Conservation (phyloP, 2,113 vertebrate species). For the Semicossyphus pulcher region DNA sequence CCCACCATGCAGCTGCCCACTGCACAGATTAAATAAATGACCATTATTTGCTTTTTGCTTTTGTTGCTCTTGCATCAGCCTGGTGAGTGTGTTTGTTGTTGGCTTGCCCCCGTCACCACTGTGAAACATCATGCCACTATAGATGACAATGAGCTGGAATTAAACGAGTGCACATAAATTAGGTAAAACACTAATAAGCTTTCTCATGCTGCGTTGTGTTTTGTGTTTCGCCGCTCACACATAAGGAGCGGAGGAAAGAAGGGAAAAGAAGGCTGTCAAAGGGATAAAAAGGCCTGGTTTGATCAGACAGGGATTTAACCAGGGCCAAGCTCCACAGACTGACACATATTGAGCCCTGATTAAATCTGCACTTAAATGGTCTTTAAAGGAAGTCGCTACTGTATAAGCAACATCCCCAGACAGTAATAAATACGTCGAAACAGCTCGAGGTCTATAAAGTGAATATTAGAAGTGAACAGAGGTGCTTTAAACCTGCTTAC, state of each 20-base stretch:
- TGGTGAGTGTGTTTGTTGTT: neutral
- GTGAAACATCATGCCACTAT: neutral
- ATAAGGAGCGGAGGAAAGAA: too few relatives aligned
- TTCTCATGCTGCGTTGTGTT: neutral
- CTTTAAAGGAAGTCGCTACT: constrained; percentile 53
- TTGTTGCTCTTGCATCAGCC: neutral
- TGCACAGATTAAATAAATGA: too few relatives aligned
- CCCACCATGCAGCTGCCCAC: too few relatives aligned
- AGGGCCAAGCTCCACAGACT: constrained; percentile 18
- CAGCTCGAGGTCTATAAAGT: too few relatives aligned
- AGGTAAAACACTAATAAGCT: neutral
- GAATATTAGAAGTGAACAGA: too few relatives aligned
- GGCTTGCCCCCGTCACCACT: neutral
- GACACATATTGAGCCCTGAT: constrained; percentile 57
- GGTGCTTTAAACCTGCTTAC: too few relatives aligned
- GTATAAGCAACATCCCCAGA: too few relatives aligned
- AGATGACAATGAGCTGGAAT: neutral
- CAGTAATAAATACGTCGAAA: too few relatives aligned
- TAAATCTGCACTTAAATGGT: constrained; percentile 30
- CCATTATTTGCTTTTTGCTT: neutral
- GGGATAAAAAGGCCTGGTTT: constrained; percentile 40
- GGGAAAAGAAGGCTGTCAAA: constrained; percentile 21
- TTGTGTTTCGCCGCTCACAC: neutral
- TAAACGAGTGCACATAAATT: neutral
- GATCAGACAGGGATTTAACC: constrained; percentile 46